Percentiles rank a stretch among this genome's conserved stretches.
phyloP scores from a whole-genome alignment of 2,888 invertebrate species.

The Dinocampus coccinellae region DNA sequence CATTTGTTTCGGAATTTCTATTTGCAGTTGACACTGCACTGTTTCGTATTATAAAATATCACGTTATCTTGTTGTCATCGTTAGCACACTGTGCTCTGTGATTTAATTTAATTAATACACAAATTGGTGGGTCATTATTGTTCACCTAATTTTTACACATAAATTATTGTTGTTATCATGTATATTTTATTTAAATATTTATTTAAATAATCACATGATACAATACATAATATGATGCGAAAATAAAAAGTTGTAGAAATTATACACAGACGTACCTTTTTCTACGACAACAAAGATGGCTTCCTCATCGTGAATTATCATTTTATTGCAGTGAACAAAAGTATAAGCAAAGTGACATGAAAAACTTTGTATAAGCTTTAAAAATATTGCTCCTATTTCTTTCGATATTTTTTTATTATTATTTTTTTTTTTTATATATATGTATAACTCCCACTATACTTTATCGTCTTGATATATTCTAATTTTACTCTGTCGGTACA shows the following conservation, averaged over 20 bases:
- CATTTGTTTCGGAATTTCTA: background rate
- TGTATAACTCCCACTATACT: background rate
- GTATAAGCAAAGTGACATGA: background rate
- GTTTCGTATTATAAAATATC: background rate
- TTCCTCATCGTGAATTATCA: background rate
- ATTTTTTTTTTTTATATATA: background rate
- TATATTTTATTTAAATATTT: no score
- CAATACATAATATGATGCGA: no score
- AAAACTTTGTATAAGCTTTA: constrained; percentile 1
- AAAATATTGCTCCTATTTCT: background rate
- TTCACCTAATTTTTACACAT: no score
- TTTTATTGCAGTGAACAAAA: background rate
- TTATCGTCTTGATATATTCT: background rate
- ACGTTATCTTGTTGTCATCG: background rate
- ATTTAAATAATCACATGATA: no score
- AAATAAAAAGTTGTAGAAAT: background rate
- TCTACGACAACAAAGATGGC: background rate
- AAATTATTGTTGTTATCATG: no score
- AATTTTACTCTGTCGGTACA: background rate
- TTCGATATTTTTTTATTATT: no score
- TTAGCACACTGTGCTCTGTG: background rate
- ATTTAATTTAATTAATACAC: background rate
- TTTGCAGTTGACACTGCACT: background rate
- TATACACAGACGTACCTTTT: background rate
- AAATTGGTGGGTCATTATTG: no score